Conservation (phyloP, 2,113 vertebrate genomes). For the Willisornis vidua region DNA sequence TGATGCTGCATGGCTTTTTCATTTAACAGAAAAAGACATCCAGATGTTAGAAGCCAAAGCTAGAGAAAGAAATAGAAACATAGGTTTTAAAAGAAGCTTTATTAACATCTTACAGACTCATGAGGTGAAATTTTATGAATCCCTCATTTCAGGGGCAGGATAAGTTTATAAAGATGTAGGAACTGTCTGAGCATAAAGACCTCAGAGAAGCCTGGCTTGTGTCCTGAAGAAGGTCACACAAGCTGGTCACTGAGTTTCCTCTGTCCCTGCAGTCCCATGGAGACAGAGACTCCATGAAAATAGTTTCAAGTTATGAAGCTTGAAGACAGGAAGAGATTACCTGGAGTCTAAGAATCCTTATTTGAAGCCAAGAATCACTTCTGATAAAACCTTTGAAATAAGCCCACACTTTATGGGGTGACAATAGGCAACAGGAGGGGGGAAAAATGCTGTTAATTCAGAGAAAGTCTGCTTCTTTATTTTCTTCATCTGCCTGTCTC, state of each 20-base stretch:
- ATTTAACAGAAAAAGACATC: not conserved
- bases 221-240: not conserved
- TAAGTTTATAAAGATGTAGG: not conserved
- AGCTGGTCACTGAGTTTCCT: not conserved
- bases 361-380: not conserved
- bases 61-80: not conserved
- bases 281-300: not conserved
- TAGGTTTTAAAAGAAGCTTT: not conserved
- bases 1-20: not conserved
- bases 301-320: not conserved
- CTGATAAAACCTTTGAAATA: not conserved
- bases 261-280: not conserved
- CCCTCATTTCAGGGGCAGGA: not conserved
- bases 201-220: not conserved
- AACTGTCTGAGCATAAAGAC: not conserved
- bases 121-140: not conserved
- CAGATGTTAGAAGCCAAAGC: not conserved
- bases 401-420: not conserved
- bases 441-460: not conserved
- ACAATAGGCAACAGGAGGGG: not conserved
- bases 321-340: not conserved
- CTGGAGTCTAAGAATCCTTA: not conserved
- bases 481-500: not conserved
- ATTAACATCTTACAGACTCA: not conserved
- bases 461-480: not conserved